Evolutionary conservation across 2,888 invertebrate genomes (phyloP), one percentile per base, ranked within the genome.

Genomic region (Spialia ferax): DNA sequence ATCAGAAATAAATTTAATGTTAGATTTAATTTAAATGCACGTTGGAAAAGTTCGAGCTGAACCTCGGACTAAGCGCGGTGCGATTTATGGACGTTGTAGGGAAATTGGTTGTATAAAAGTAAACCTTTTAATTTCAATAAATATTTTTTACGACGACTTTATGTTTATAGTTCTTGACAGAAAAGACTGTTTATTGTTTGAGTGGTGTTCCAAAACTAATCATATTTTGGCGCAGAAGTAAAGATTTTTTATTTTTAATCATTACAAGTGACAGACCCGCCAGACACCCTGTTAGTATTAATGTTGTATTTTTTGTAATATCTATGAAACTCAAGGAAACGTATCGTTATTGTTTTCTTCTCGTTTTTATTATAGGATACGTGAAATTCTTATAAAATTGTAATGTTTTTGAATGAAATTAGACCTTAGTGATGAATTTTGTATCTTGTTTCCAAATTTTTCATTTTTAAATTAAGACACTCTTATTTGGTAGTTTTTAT

Each of bases 1-100:
- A 92, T 92, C 92, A 92, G 45, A 85, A 86, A 82, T 90, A 91
- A 88, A 88, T 88, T 82, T 91, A 91, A 87, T 86, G 83, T 88
- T 91, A 90, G 89, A 79, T 63, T 81, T 90, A 89, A 87, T 87
- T 87, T 86, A 79, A 79, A 82, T 80, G 82, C 78, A 82, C 77
- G 82, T n/a, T 20, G 81, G 79, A 79, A 77, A 35, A 59, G 68
- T 69, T 42, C 61, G 70, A 15, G 59, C 57, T 48, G 67, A 54
- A 18, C 13, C 59, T n/a, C 18, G 54, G 61, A 42, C 45, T 32
- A 32, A 54, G 59, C 59, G 59, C 35, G 61, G 23, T 26, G 60
- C 54, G 66, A 42, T 35, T n/a, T 15, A 38, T 35, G 15, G 56
- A 38, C 38, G 54, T 35, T 10, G 52, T 13, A 4, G 20, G 52